Evolutionary conservation across 2,888 invertebrate species (phyloP).

Genomic region (Eumerus sabulonum): DNA sequence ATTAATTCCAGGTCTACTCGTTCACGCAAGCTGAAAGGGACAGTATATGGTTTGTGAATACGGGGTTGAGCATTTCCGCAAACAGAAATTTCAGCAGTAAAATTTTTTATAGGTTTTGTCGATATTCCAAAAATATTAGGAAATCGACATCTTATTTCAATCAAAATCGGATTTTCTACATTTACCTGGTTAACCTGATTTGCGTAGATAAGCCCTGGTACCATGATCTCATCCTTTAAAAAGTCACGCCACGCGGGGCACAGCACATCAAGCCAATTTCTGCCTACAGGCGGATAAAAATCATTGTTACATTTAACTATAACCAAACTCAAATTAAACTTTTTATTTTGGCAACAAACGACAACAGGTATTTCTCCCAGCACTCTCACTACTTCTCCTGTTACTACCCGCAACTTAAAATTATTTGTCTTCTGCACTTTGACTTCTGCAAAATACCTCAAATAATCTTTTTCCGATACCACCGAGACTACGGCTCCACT

Average conservation of each 20-base stretch:
- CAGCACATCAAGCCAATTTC: neutral
- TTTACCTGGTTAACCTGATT: constrained; percentile 7
- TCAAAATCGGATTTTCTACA: neutral
- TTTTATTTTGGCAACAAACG: too few relatives aligned
- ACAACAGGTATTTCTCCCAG: too few relatives aligned
- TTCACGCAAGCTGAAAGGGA: constrained; percentile 15
- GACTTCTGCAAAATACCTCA: neutral
- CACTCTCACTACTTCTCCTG: too few relatives aligned
- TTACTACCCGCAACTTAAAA: constrained; percentile 4
- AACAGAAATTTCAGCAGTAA: neutral
- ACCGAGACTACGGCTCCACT: neutral
- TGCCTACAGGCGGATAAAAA: neutral
- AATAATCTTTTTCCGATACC: neutral
- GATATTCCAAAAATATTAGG: neutral
- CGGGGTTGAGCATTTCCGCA: too few relatives aligned
- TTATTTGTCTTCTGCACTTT: neutral
- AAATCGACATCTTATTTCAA: constrained; percentile 21
- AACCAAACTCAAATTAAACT: too few relatives aligned
- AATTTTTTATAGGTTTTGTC: too few relatives aligned
- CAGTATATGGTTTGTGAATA: too few relatives aligned
- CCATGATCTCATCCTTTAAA: constrained; percentile 3
- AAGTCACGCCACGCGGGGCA: neutral
- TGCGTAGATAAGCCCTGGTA: neutral
- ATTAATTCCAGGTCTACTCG: constrained; percentile 11
- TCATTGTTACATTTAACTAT: neutral